These are phyloP conservation scores for Oscheius sp. DNA, from an alignment of 2,888 invertebrate species.

Conservation along the genomic window DNA sequence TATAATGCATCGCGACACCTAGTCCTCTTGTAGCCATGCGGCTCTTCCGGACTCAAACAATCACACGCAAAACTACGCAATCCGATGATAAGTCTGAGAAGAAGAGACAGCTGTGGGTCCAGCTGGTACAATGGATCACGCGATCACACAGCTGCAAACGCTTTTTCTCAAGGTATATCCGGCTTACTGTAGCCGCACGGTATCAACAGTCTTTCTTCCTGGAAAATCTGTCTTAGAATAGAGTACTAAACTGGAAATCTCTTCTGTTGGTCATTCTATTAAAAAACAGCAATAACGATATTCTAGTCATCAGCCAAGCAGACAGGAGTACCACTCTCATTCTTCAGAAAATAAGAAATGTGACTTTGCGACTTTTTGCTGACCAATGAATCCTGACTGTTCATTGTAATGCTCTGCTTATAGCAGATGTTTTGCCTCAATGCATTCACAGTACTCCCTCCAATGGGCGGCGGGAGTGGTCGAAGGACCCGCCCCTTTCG, in stretches of 20 bases:
- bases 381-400: not conserved
- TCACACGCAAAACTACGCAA: conserved; percentile 16
- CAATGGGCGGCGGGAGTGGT: conserved; percentile 1
- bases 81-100: conserved; percentile 12
- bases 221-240: no score
- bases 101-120: conserved; percentile 7
- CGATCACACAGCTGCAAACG: not conserved
- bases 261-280: not conserved
- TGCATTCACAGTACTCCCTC: conserved; percentile 18
- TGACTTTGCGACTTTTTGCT: not conserved
- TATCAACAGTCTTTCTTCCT: no score
- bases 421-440: conserved; percentile 11
- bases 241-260: not conserved
- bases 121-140: conserved; percentile 22
- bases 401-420: not conserved
- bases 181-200: no score
- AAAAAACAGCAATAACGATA: not conserved
- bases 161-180: not conserved
- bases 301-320: no score
- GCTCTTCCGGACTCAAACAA: conserved; percentile 15
- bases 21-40: conserved; percentile 16
- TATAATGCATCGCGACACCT: conserved; percentile 31
- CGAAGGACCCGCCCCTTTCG: conserved; percentile 25
- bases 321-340: no score
- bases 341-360: no score